Conservation (phyloP, 2,113 vertebrate species). For the Dermatemys mawii region DNA sequence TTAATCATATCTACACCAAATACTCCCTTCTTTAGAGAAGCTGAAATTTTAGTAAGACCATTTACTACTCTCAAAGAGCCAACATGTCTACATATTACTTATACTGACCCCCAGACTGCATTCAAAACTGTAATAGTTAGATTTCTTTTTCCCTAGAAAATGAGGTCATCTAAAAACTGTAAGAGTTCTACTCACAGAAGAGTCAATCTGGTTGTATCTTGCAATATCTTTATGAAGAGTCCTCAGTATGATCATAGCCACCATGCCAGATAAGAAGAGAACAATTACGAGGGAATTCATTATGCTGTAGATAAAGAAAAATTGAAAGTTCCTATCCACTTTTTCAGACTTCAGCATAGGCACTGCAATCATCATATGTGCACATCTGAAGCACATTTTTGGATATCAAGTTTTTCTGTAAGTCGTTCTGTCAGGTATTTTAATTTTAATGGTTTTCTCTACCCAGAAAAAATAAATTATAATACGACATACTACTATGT, state of each 20-base stretch:
- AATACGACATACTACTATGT: not conserved
- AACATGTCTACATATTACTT: not conserved
- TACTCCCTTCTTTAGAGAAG: not conserved
- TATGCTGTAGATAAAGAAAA: slow-evolving; percentile 79
- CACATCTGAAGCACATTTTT: not conserved
- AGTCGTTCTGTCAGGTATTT: not conserved
- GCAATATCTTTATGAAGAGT: slow-evolving; percentile 91
- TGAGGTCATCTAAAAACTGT: not conserved
- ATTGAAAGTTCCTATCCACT: not conserved
- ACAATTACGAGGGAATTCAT: slow-evolving; percentile 93
- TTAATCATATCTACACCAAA: not conserved
- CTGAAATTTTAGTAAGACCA: not conserved
- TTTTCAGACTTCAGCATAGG: not conserved
- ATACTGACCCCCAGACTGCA: not conserved
- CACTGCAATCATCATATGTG: not conserved
- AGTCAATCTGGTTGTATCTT: slow-evolving; percentile 90
- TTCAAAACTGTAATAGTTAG: not conserved
- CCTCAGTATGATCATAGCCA: slow-evolving; percentile 91
- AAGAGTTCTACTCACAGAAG: slow-evolving; percentile 71
- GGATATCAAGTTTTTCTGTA: not conserved
- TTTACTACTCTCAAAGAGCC: not conserved
- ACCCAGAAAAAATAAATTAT: not conserved
- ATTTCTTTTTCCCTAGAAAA: fast-evolving
- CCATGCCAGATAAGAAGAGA: slow-evolving; percentile 92
- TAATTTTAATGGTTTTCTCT: not conserved